phyloP scores from a whole-genome alignment of 2,797 vertebrate species.

The Sparus aurata region DNA sequence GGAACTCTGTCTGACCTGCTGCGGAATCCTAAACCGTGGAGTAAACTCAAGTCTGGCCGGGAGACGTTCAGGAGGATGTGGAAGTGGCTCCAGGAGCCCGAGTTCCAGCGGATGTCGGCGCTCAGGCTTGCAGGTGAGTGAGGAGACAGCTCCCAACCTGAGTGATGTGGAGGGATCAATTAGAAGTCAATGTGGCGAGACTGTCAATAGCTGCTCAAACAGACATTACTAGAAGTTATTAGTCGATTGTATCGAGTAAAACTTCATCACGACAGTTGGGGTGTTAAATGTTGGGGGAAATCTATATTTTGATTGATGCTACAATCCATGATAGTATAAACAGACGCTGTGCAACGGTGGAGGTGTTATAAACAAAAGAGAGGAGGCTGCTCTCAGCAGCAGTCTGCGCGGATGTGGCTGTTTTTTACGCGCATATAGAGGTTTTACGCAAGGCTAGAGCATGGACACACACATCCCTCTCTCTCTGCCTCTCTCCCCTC shows the following conservation, averaged over 20 bases:
- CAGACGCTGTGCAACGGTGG: conserved; percentile 49
- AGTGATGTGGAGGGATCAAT: conserved; percentile 84
- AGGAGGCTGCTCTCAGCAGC: conserved; percentile 25
- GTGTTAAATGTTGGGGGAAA: conserved; percentile 80
- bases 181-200: conserved; percentile 85
- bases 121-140: conserved; percentile 96
- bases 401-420: conserved; percentile 19
- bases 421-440: conserved; percentile 41
- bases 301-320: conserved; percentile 82
- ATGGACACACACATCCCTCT: conserved; percentile 6
- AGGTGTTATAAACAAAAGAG: conserved; percentile 64
- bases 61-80: conserved; percentile 99
- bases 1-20: conserved; percentile 98
- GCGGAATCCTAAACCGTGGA: conserved; percentile 98
- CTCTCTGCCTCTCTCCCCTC: not conserved
- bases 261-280: conserved; percentile 82
- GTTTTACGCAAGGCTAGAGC: conserved; percentile 53
- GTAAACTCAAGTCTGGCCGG: conserved; percentile 98
- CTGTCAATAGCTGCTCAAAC: conserved; percentile 84
- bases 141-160: conserved; percentile 78
- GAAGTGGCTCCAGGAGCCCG: conserved; percentile 99
- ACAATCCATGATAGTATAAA: conserved; percentile 70
- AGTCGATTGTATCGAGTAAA: conserved; percentile 84
- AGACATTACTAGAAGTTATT: conserved; percentile 85
- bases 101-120: conserved; percentile 98